Percentiles rank a stretch among this genome's conserved stretches.
These are phyloP conservation scores for Cheumatopsyche charites DNA, from an alignment of 1,140 invertebrate species.

Conservation along the genomic window DNA sequence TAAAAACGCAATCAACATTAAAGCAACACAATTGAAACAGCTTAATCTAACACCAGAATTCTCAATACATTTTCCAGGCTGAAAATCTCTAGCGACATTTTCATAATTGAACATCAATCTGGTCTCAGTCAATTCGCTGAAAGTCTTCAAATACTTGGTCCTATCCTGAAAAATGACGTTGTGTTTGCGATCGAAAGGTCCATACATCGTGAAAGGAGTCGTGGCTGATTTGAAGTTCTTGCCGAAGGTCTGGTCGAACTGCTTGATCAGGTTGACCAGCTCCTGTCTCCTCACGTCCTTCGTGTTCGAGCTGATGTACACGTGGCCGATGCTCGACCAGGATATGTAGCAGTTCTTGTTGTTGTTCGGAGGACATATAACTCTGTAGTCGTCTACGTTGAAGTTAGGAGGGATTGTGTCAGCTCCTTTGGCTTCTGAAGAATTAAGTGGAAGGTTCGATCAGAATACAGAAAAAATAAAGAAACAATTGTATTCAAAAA, in stretches of 20 bases:
- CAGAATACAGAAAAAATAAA: no score
- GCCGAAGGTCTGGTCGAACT: constrained; percentile 73
- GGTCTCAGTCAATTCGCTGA: constrained; percentile 30
- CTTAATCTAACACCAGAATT: no score
- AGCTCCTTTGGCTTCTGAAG: constrained; percentile 24
- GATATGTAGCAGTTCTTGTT: constrained; percentile 69
- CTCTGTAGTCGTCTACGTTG: constrained; percentile 52
- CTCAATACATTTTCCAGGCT: no score
- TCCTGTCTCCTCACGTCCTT: constrained; percentile 65
- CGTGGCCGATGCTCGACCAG: constrained; percentile 70
- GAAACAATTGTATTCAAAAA: no score
- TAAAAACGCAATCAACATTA: no score
- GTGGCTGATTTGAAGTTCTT: constrained; percentile 64
- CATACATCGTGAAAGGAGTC: constrained; percentile 70
- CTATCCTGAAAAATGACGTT: constrained; percentile 73
- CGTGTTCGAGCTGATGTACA: constrained; percentile 64
- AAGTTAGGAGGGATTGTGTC: constrained; percentile 32
- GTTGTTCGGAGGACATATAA: constrained; percentile 62
- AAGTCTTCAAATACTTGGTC: constrained; percentile 61
- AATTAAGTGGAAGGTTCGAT: neutral
- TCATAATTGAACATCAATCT: constrained; percentile 42
- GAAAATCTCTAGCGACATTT: constrained; percentile 24
- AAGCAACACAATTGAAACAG: no score
- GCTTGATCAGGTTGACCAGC: constrained; percentile 68
- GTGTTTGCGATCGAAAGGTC: constrained; percentile 64